phyloP scores from a whole-genome alignment of 2,797 vertebrate species.

The Megaceryle alcyon region DNA sequence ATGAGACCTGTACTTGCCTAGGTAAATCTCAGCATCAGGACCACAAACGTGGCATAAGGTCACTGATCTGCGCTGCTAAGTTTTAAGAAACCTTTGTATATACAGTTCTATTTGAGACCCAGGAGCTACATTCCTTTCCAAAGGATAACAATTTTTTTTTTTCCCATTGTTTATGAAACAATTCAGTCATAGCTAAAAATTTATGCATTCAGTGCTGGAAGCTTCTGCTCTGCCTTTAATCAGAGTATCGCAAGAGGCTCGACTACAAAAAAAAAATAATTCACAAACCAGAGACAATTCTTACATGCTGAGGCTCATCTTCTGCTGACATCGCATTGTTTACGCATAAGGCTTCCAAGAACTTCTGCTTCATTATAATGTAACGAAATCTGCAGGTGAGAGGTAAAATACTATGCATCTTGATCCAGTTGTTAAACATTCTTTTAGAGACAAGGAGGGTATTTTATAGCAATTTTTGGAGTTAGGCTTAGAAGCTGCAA shows the following conservation, averaged over 20 bases:
- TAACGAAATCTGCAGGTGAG: slow-evolving; percentile 89
- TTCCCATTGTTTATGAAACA: not conserved
- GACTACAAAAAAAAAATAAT: not conserved
- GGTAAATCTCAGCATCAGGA: not conserved
- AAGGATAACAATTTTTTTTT: not conserved
- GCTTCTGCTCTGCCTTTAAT: not conserved
- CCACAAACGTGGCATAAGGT: not conserved
- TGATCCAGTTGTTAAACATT: not conserved
- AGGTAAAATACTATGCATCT: not conserved
- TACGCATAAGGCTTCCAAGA: slow-evolving; percentile 95
- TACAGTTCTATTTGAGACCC: not conserved
- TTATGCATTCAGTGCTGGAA: not conserved
- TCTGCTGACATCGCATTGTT: slow-evolving; percentile 96
- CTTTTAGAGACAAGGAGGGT: not conserved
- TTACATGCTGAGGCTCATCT: slow-evolving; percentile 93
- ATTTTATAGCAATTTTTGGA: not conserved
- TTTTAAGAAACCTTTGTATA: not conserved
- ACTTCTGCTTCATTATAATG: slow-evolving; percentile 95
- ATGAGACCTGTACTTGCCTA: not conserved
- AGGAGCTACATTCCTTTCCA: not conserved
- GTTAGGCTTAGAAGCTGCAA: not conserved
- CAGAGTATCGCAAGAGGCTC: not conserved
- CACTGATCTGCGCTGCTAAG: not conserved
- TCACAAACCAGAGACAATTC: slow-evolving; percentile 56
- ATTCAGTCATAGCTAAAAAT: not conserved